Base-by-base conservation (phyloP, 2,888 invertebrate genomes). In the Eupithecia tripunctaria region DNA sequence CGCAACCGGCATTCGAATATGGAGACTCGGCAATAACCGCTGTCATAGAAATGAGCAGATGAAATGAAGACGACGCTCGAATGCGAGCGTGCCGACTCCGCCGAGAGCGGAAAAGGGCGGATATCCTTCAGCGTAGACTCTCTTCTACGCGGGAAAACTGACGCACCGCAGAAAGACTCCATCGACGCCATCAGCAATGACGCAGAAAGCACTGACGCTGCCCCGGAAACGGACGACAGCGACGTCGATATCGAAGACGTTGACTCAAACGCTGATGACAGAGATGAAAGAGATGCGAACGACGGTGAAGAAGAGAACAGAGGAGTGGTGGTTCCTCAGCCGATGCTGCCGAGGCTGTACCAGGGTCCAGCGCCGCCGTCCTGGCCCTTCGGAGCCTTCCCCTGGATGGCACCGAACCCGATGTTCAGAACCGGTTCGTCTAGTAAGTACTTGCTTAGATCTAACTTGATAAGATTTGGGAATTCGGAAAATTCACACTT, bases 121-220 rank as follows among this genome's bases (percentile, higher is more conserved):
- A 96, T 97, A 85, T 96, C 96, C 76, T 97, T 97, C 88, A 97
- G 96, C 90, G 96, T 97, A 66, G 97, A 97, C 88, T 95, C 96
- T 0, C 85, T 97, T 29, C 86, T 97, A 47, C 91, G 93, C 36
- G 87, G 92, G 80, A 85, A 91, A 79, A 86, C 83, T 27, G 88
- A 90, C 62, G 82, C 88, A 2, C 88, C 89, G 0, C 80, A 81
- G 0, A 89, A 91, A 75, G 91, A 89, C 38, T 84, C 86, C 14
- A 81, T 79, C 18, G 92, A 93, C 66, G 88, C 86, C 0, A 88
- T 87, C 67, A 92, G 91, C 78, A 91, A 91, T 75, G 94, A 94
- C 67, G 91, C 91, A 0, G 94, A 94, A 72, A 91, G 92, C 75
- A 89, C 88, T 5, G 88, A 87, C 78, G 88, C 89, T 1, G 89